Base-by-base conservation (phyloP, 2,888 invertebrate genomes). In the Ecliptopera silaceata region DNA sequence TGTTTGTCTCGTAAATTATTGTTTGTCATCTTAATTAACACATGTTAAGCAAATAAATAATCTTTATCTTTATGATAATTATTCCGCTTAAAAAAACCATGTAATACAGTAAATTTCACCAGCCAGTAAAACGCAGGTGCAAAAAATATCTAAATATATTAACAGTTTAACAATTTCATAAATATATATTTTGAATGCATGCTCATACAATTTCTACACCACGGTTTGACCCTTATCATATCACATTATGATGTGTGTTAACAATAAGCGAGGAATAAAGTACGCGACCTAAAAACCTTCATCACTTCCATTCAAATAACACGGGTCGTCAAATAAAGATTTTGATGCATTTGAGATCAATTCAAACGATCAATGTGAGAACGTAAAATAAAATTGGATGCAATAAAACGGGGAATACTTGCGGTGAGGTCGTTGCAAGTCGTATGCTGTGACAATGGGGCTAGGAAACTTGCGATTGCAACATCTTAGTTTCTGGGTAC, bases 351-450 rank as follows among this genome's bases (percentile, higher is more conserved):
- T 69, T 65, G 60, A 77, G 79, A 79, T 80, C 77, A 75, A 78
- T 75, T 69, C 61, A 64, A 69, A 65, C 78, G 75, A 78, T 82
- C 78, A 75, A 78, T 80, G 72, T 72, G 75, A 73, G 80, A 78
- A 72, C 71, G 72, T 86, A 84, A 86, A 86, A 87, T 84, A 84
- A 85, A 86, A 87, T 87, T 84, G 84, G 78, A 76, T 79, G 84
- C 79, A 81, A 84, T 86, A 86, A 86, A 87, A 82, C 74, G 69
- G 77, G 76, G 78, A 80, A 77, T 83, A 80, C 78, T 79, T 78
- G 75, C 71, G 71, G 70, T 72, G 71, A 64, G 75, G 73, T 70
- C 71, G 75, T 64, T 71, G 76, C 75, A 79, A 79, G 78, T 74
- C 80, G 77, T 77, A 75, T 79, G 77, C 74, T 68, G 70, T 77